Evolutionary conservation across 2,113 vertebrate species (phyloP).

Genomic region (Pelecanus crispus): DNA sequence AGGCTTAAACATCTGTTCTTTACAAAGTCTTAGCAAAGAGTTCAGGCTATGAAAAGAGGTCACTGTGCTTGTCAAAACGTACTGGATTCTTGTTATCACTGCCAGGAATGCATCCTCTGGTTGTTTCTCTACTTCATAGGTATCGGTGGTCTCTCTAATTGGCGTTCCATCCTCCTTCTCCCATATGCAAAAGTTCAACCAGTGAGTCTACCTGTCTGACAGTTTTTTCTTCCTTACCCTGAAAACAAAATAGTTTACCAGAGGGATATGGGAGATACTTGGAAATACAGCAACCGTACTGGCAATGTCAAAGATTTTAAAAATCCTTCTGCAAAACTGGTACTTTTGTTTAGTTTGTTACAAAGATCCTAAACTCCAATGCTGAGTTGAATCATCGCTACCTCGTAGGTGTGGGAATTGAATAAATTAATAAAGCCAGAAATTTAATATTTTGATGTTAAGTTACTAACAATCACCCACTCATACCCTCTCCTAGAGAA

Average conservation of each 20-base stretch:
- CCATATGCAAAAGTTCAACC: not conserved
- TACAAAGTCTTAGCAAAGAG: not conserved
- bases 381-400: not conserved
- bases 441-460: not conserved
- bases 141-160: not conserved
- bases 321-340: not conserved
- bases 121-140: not conserved
- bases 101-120: not conserved
- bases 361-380: not conserved
- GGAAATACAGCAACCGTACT: not conserved
- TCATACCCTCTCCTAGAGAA: not conserved
- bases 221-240: not conserved
- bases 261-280: not conserved
- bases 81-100: not conserved
- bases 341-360: not conserved
- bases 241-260: not conserved
- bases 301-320: not conserved
- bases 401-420: not conserved
- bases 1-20: not conserved
- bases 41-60: not conserved
- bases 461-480: not conserved
- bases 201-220: not conserved
- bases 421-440: not conserved
- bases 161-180: not conserved
- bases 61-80: not conserved